Evolutionary conservation across 35 echinoderm and acorn worm species (phyloP), one percentile per base, ranked within the genome.

Genomic region (Ophiothrix spiculata): DNA sequence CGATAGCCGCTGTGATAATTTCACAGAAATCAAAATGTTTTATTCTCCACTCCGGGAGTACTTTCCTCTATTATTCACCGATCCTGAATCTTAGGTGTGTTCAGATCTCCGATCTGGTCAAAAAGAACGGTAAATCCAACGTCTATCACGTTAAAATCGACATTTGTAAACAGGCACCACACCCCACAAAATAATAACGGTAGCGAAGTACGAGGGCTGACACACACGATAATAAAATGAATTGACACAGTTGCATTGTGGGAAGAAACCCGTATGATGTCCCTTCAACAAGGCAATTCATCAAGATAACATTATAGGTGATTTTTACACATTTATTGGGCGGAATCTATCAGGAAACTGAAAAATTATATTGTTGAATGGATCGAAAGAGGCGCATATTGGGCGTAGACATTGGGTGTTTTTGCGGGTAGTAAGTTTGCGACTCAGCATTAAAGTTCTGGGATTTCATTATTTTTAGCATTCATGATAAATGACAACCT

Each of bases 151-250:
- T 34, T 64, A 60, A 84, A 84, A 64, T 84, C 35, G 54, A 54
- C 54, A 33, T 54, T 84, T 60, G 32, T 64, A 84, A 64, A 54
- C 39, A 84, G 81, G 81, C 81, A 84, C 81, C 81, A 84, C 81
- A 84, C 81, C 81, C 81, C 81, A 84, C 60, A 69, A 69, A 69
- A 69, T 69, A 69, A 69, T 69, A 69, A 69, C 60, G 60, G 60
- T 69, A 69, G 60, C 60, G 23, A 69, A 69, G 60, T 69, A 69
- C 60, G 60, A 69, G 60, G 60, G 60, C 60, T 69, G 60, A 69
- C 60, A 69, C 60, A 69, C 60, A 69, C 60, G 60, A 69, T 69
- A 69, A 69, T 69, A 69, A 69, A 69, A 69, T 69, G 60, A 69
- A 69, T 69, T 69, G 60, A 69, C 60, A 69, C 60, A 69, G 60